Evolutionary conservation across 2,797 vertebrate genomes (phyloP).

Genomic region (Danio choprae): DNA sequence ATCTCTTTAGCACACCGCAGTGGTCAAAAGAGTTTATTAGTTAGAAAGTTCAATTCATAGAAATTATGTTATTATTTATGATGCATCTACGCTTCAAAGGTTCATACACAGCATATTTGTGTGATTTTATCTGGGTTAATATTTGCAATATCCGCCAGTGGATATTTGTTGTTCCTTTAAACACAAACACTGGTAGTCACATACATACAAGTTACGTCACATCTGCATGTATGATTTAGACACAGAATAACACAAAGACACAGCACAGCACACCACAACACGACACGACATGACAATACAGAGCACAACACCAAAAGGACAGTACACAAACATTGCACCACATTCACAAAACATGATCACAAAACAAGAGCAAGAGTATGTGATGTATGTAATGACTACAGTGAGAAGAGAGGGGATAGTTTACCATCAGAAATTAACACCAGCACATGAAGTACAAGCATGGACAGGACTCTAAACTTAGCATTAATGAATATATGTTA

Average conservation of each 20-base stretch:
- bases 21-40: not conserved
- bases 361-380: constrained; percentile 9
- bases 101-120: constrained; percentile 24
- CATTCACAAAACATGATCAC: constrained; percentile 8
- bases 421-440: constrained; percentile 6
- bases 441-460: not conserved
- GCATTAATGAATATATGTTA: not conserved
- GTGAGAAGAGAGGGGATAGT: constrained; percentile 10
- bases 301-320: not conserved
- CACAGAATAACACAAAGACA: constrained; percentile 18
- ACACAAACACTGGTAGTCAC: constrained; percentile 36
- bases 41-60: not conserved
- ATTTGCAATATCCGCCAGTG: constrained; percentile 60
- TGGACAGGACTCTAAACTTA: constrained; percentile 2
- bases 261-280: constrained; percentile 12
- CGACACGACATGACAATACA: constrained; percentile 16
- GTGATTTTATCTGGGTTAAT: constrained; percentile 56
- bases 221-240: constrained; percentile 40
- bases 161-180: constrained; percentile 50
- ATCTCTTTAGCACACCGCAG: too few species aligned
- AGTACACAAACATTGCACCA: constrained; percentile 22
- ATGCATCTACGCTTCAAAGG: not conserved
- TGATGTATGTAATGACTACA: constrained; percentile 13
- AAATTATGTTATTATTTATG: not conserved
- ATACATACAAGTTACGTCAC: constrained; percentile 29